A percentile compares a stretch with the other conserved stretches of the same genome.
Conservation (phyloP, 2,888 invertebrate genomes). For the Druceiella hillmani region DNA sequence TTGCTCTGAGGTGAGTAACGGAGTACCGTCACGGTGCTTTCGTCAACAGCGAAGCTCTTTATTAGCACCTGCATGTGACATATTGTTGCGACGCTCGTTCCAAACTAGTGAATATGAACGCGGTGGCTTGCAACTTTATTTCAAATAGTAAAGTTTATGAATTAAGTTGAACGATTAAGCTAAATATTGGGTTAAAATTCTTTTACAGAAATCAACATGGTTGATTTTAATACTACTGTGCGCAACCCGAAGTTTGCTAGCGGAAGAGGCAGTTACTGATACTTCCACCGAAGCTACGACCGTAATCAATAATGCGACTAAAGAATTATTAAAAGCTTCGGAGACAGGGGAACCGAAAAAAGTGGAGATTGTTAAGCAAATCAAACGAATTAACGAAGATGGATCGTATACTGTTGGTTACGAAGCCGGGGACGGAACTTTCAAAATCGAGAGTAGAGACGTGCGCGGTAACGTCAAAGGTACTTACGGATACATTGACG, state of each 20-base stretch:
- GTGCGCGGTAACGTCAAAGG: slow-evolving; percentile 76
- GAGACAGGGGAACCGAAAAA: slow-evolving; percentile 65
- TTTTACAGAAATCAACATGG: too few relatives aligned
- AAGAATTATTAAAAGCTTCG: slow-evolving; percentile 53
- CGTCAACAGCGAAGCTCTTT: too few relatives aligned
- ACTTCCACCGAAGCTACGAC: slow-evolving; percentile 11
- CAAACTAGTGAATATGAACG: too few relatives aligned
- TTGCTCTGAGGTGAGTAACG: too few relatives aligned
- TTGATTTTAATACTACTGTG: neutral
- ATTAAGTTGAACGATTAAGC: too few relatives aligned
- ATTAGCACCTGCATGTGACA: too few relatives aligned
- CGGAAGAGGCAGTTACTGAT: slow-evolving; percentile 8
- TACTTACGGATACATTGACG: slow-evolving; percentile 76
- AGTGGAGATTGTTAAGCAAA: slow-evolving; percentile 75
- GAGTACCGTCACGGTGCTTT: too few relatives aligned
- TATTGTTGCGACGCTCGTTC: too few relatives aligned
- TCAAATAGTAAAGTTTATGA: too few relatives aligned
- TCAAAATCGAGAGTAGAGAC: slow-evolving; percentile 79
- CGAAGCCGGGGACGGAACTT: slow-evolving; percentile 80
- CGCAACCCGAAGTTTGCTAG: slow-evolving; percentile 7
- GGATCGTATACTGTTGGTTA: slow-evolving; percentile 82
- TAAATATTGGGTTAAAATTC: too few relatives aligned
- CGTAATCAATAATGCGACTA: slow-evolving; percentile 34
- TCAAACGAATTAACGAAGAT: slow-evolving; percentile 74
- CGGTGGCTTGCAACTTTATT: too few relatives aligned